These are phyloP conservation scores for Silurus meridionalis DNA, from an alignment of 2,113 vertebrate species.

Conservation along the genomic window DNA sequence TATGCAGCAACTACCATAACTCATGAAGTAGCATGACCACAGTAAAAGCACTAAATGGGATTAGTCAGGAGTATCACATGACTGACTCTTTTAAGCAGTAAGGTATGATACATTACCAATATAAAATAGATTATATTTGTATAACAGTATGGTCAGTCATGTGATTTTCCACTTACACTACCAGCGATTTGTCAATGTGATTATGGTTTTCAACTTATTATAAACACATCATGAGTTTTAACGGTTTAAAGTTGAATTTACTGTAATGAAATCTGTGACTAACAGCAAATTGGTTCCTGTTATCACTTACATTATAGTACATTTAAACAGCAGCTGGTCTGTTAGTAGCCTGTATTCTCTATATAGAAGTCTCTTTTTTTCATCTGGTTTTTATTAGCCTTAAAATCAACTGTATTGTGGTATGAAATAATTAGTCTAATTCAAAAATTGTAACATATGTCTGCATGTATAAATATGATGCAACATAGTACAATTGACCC, in stretches of 20 bases:
- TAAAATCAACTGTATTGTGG: not conserved
- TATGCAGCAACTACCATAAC: not conserved
- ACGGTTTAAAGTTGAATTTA: not conserved
- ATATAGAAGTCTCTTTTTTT: not conserved
- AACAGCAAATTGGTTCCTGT: not conserved
- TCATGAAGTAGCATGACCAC: not conserved
- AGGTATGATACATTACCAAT: not conserved
- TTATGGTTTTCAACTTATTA: not conserved
- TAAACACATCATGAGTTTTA: not conserved
- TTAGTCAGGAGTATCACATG: not conserved
- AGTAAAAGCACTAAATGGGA: not conserved
- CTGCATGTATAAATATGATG: not conserved
- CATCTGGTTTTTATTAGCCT: not conserved
- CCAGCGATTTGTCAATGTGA: not conserved
- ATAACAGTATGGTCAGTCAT: not conserved
- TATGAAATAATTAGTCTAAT: not conserved
- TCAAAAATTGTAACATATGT: not conserved
- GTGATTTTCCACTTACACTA: not conserved
- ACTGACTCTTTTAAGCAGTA: not conserved
- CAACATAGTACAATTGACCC: not conserved
- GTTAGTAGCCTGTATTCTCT: not conserved
- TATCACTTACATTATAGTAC: not conserved
- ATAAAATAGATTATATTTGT: not conserved
- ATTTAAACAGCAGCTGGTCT: not conserved
- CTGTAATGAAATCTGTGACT: not conserved